Percentiles rank a stretch among this genome's conserved stretches.
These are phyloP conservation scores for Sorex araneus DNA, from an alignment of 2,113 vertebrate genomes.

Conservation along the genomic window DNA sequence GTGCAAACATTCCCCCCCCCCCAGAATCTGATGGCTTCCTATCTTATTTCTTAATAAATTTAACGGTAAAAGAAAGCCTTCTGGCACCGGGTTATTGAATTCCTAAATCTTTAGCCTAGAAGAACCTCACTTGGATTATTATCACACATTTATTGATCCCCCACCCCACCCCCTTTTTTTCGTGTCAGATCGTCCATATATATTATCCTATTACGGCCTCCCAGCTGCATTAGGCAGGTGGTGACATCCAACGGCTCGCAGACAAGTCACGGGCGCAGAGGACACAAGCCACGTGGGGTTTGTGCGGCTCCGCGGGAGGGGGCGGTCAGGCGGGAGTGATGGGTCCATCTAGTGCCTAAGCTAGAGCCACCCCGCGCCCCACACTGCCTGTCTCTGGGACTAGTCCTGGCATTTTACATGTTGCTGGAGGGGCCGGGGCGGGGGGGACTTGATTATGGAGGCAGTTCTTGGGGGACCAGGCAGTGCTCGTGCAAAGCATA, in stretches of 20 bases:
- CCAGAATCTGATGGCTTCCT: slow-evolving; percentile 47
- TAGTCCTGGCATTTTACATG: not conserved
- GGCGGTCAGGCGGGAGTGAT: not conserved
- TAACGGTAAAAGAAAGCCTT: slow-evolving; percentile 58
- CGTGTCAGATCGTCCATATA: slow-evolving; percentile 48
- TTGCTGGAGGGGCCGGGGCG: no score
- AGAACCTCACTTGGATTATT: slow-evolving; percentile 70
- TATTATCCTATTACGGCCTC: slow-evolving; percentile 42
- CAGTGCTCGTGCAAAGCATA: no score
- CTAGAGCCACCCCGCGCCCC: not conserved
- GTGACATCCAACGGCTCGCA: not conserved
- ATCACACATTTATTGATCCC: slow-evolving; percentile 64
- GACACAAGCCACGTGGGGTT: not conserved
- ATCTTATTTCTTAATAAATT: slow-evolving; percentile 68
- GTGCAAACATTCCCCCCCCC: not conserved
- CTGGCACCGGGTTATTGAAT: slow-evolving; percentile 48
- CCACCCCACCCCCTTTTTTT: not conserved
- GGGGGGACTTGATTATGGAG: no score
- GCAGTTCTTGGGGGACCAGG: no score
- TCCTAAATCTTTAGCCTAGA: slow-evolving; percentile 68
- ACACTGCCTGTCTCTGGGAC: not conserved
- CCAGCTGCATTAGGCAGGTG: not conserved
- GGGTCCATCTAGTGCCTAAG: not conserved
- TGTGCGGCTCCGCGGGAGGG: not conserved
- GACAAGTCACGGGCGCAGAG: not conserved